Evolutionary conservation across 1,140 invertebrate genomes (phyloP).

Genomic region (Diorhabda sublineata): DNA sequence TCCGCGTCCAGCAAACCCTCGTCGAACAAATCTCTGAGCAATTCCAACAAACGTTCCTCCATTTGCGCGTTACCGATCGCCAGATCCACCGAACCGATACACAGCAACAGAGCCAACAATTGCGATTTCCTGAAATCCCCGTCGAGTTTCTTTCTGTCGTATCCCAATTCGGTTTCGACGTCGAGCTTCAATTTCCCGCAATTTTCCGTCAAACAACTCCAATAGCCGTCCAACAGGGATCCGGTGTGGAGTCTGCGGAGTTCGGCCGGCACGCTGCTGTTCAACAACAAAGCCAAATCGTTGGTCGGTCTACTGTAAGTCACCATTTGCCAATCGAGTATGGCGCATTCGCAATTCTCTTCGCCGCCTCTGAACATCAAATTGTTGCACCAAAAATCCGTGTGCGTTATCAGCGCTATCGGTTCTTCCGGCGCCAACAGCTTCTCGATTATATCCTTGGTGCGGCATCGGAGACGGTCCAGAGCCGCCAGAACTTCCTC

Average conservation of each 20-base stretch:
- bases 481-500: constrained; percentile 54
- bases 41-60: constrained; percentile 59
- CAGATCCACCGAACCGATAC: constrained; percentile 75
- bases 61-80: constrained; percentile 63
- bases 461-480: constrained; percentile 53
- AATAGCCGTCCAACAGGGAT: constrained; percentile 64
- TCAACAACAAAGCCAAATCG: constrained; percentile 70
- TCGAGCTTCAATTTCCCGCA: constrained; percentile 56
- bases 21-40: constrained; percentile 57
- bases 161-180: constrained; percentile 55
- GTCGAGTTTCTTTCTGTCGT: constrained; percentile 53
- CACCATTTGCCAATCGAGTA: constrained; percentile 82
- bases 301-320: constrained; percentile 73
- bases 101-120: constrained; percentile 67
- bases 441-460: constrained; percentile 60
- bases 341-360: constrained; percentile 53
- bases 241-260: constrained; percentile 59
- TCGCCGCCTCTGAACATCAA: constrained; percentile 60
- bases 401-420: constrained; percentile 68
- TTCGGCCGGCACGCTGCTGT: constrained; percentile 71
- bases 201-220: constrained; percentile 56
- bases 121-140: constrained; percentile 68
- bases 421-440: constrained; percentile 63
- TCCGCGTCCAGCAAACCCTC: constrained; percentile 52
- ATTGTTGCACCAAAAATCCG: constrained; percentile 81